Percentiles rank a stretch among this genome's conserved stretches.
Conservation (phyloP, 1,140 invertebrate species). For the Trichonephila inaurata region DNA sequence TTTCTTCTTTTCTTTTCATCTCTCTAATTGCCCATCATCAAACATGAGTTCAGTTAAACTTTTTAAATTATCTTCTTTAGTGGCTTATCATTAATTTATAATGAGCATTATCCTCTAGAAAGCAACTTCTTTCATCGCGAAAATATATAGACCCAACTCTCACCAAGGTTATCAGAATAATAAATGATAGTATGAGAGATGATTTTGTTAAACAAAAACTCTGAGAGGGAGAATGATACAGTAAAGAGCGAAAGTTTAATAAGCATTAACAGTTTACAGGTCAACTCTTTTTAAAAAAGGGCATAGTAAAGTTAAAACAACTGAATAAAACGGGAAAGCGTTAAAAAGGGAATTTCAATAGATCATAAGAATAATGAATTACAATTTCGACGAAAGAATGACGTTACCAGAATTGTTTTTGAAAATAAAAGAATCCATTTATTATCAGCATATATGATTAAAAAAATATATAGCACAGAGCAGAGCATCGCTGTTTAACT, state of each 20-base stretch:
- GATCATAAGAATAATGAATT: background rate
- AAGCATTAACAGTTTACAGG: background rate
- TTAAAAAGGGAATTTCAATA: background rate
- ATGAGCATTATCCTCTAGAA: too few species aligned
- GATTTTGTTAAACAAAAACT: background rate
- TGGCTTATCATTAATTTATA: too few species aligned
- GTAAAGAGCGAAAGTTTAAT: background rate
- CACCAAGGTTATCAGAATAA: background rate
- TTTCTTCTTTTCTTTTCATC: too few species aligned
- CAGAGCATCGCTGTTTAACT: background rate
- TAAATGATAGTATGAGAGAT: background rate
- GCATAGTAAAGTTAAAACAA: background rate
- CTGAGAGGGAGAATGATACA: background rate
- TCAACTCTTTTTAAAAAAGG: background rate
- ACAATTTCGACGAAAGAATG: background rate
- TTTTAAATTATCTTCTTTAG: too few species aligned
- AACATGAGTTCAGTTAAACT: too few species aligned
- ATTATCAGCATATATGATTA: background rate
- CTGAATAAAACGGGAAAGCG: background rate
- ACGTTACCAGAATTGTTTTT: background rate
- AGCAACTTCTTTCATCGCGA: too few species aligned
- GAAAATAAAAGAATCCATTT: slow-evolving; percentile 4
- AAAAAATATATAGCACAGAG: background rate
- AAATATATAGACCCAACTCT: background rate
- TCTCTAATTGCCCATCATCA: too few species aligned